Conservation (phyloP, 2,113 vertebrate genomes). For the Platysteira castanea region DNA sequence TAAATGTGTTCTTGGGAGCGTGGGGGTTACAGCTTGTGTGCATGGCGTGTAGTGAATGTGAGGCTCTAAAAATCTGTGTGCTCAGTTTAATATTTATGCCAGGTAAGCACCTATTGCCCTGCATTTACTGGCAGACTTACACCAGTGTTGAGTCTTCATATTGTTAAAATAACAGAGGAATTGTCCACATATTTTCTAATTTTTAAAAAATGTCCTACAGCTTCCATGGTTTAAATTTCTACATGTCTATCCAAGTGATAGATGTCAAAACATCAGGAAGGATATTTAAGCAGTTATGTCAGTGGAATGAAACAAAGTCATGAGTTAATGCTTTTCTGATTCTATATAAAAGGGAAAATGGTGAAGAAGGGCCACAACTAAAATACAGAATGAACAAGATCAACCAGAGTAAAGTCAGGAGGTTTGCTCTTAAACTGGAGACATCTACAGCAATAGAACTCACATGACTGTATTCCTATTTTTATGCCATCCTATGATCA, state of each 20-base stretch:
- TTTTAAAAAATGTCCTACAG: background rate
- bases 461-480: background rate
- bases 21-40: background rate
- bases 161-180: constrained; percentile 15
- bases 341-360: constrained; percentile 40
- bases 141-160: background rate
- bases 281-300: constrained; percentile 14
- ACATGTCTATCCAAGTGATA: background rate
- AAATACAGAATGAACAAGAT: constrained; percentile 29
- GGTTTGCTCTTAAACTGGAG: background rate
- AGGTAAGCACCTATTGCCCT: background rate
- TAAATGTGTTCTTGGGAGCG: background rate
- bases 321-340: constrained; percentile 60
- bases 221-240: constrained; percentile 10
- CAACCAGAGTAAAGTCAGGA: background rate
- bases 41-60: background rate
- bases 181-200: constrained; percentile 13
- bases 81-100: background rate
- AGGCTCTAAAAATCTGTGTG: background rate
- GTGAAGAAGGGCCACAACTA: constrained; percentile 12
- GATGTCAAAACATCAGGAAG: background rate
- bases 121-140: background rate
- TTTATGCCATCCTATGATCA: background rate
- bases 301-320: constrained; percentile 18
- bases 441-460: background rate